These are phyloP conservation scores for Hylia prasina DNA, from an alignment of 2,113 vertebrate genomes.

Conservation along the genomic window DNA sequence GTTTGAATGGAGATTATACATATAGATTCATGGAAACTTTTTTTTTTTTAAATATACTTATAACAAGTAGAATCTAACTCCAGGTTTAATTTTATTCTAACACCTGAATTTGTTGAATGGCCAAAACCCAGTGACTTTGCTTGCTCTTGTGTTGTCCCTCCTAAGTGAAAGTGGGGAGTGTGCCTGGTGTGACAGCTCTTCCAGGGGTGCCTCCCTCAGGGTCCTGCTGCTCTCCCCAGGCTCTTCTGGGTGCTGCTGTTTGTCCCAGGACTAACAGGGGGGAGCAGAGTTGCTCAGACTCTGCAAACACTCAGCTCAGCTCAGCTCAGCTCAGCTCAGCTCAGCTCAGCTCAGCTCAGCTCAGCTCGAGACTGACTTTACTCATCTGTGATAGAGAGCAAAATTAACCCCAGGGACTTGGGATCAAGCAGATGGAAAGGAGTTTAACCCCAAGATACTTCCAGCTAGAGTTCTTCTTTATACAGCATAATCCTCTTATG, in stretches of 20 bases:
- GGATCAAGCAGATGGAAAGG: not conserved
- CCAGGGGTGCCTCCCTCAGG: not conserved
- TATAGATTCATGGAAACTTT: not conserved
- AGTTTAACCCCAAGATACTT: not conserved
- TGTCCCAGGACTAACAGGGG: not conserved
- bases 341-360: not conserved
- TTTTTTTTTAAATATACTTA: not conserved
- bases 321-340: not conserved
- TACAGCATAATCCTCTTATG: not conserved
- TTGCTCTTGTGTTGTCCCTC: not conserved
- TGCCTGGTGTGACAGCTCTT: not conserved
- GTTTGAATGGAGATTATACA: not conserved
- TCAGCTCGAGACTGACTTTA: not conserved
- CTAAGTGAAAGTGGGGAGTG: not conserved
- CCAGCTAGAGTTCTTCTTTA: not conserved
- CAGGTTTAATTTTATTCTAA: not conserved
- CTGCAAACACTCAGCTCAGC: not conserved
- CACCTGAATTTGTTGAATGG: not conserved
- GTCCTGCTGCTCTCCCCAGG: not conserved
- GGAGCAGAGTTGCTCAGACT: not conserved
- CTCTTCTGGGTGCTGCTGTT: not conserved
- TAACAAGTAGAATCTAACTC: not conserved
- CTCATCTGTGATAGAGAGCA: not conserved
- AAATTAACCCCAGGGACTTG: not conserved
- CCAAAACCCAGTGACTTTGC: not conserved